phyloP scores from a whole-genome alignment of 2,113 vertebrate species.

The Hepsetus odoe region DNA sequence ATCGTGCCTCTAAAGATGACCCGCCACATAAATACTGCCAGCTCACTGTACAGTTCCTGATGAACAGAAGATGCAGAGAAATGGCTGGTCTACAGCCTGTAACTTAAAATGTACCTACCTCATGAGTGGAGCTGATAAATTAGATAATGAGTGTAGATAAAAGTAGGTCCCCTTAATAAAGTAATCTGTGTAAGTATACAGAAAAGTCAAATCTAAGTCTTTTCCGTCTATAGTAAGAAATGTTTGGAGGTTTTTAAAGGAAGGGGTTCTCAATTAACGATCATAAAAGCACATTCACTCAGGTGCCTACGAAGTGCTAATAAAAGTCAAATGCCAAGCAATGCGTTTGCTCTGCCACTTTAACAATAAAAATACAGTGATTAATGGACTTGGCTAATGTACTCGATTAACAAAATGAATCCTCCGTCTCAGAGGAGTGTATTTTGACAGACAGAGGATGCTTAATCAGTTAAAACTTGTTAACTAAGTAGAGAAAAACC shows the following conservation, averaged over 20 bases:
- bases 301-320: constrained; percentile 23
- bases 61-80: too few species aligned
- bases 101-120: too few species aligned
- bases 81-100: too few species aligned
- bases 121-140: too few species aligned
- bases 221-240: too few species aligned
- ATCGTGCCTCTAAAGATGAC: too few species aligned
- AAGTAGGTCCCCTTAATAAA: too few species aligned
- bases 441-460: constrained; percentile 57
- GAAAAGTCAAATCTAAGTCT: too few species aligned
- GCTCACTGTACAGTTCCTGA: too few species aligned
- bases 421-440: constrained; percentile 56
- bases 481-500: constrained; percentile 55
- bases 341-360: constrained; percentile 54
- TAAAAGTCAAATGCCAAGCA: constrained; percentile 32
- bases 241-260: neutral
- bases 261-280: neutral
- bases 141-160: too few species aligned
- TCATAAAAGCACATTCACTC: constrained; percentile 3
- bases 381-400: constrained; percentile 58
- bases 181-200: too few species aligned
- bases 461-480: constrained; percentile 56
- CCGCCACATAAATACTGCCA: too few species aligned
- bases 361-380: constrained; percentile 56
- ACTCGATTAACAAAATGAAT: constrained; percentile 66